Base-by-base conservation (phyloP, 2,888 invertebrate genomes). In the Lycaena phlaeas region DNA sequence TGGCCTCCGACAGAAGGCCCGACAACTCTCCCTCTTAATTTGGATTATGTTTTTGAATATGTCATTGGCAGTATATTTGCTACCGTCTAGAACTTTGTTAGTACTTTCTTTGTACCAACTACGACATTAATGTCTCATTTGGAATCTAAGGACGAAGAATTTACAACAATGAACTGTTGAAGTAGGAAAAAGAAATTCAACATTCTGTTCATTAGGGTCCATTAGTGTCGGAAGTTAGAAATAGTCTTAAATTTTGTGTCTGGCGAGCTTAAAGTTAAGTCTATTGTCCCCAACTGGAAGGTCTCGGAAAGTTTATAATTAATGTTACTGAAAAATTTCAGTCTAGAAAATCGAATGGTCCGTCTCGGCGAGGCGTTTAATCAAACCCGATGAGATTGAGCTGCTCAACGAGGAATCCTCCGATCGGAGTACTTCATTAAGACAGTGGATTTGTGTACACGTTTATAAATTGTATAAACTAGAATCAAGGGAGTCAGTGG, bases 281-380 rank as follows among this genome's bases (percentile, higher is more conserved):
- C 60, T 62, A 64, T 67, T 68, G 63, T 68, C 56, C 54, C 54
- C 55, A 56, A 63, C 56, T 61, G 56, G 57, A 56, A 43, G 53
- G 52, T 53, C 53, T 58, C 53, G 48, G 51, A 61, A 73, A 73
- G 62, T 72, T 74, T 67, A 67, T 72, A 72, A 71, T 72, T 68
- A 68, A 70, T 64, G 62, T 65, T 53, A 55, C 54, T 52, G 58
- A 67, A 68, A 69, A 68, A 69, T 55, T 61, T 48, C 46, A 48
- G 49, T 50, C 46, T 50, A 51, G 59, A 57, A 64, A 64, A 66
- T 68, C 58, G 59, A 68, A 63, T 57, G 55, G 52, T 56, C 54
- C 51, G 52, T n/a, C n/a, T n/a, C 49, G 56, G 9, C 14, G 49
- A 58, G 59, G 57, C 59, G 54, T 64, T 70, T 64, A 66, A 73